Evolutionary conservation across 64 coral and sea anemone genomes (phyloP).

Genomic region (Platygyra sinensis): DNA sequence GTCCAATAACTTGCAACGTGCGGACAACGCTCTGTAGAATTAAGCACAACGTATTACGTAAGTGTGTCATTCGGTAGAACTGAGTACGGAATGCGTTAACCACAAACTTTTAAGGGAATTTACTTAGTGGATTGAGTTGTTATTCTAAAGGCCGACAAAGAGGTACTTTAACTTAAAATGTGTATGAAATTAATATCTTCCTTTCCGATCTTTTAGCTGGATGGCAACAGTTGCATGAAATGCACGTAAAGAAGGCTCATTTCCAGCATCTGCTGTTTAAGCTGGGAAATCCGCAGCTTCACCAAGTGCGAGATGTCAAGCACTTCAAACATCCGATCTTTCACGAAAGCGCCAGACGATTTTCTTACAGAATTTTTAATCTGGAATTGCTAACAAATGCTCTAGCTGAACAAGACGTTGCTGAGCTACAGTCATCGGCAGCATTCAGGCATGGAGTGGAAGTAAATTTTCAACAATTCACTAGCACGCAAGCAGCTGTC

Average conservation of each 20-base stretch:
- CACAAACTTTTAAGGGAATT: background rate
- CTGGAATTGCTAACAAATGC: background rate
- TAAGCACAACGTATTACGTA: no score
- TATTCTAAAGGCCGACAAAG: background rate
- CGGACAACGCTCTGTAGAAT: background rate
- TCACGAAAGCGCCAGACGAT: background rate
- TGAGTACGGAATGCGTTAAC: background rate
- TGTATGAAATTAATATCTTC: no score
- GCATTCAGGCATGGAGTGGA: slow-evolving; percentile 24
- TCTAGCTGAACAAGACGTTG: slow-evolving; percentile 23
- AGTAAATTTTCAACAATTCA: slow-evolving; percentile 18
- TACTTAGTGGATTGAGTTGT: background rate
- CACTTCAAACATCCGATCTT: slow-evolving; percentile 25
- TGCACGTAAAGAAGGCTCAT: slow-evolving; percentile 8
- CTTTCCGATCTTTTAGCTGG: slow-evolving; percentile 6
- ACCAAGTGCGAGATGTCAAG: background rate
- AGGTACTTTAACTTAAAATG: no score
- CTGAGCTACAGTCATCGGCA: background rate
- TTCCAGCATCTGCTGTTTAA: slow-evolving; percentile 19
- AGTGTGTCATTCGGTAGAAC: background rate
- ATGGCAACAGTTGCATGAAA: slow-evolving; percentile 29
- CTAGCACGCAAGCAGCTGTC: slow-evolving; percentile 34
- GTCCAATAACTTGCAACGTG: background rate
- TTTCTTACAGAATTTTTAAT: slow-evolving; percentile 45
- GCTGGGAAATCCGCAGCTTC: background rate